Conservation (phyloP, 2,797 vertebrate genomes). For the Lepidocolaptes lacrymiger region DNA sequence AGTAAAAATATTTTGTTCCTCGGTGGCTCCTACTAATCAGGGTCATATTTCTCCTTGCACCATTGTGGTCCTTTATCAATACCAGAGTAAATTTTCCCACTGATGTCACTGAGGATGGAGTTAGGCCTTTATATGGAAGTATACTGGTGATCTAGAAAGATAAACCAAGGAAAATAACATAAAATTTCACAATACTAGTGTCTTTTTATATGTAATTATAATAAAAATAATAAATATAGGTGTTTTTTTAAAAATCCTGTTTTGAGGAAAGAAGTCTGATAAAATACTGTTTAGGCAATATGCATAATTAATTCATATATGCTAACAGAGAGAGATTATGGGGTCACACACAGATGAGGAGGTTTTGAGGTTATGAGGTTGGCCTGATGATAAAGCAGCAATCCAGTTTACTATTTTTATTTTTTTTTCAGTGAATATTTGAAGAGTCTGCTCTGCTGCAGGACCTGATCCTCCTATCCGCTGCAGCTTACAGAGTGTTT, state of each 20-base stretch:
- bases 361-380: constrained; percentile 4
- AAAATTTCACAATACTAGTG: neutral
- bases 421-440: neutral
- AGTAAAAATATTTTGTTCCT: neutral
- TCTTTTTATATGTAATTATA: neutral
- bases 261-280: constrained; percentile 8
- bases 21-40: neutral
- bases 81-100: neutral
- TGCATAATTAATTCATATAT: constrained; percentile 13
- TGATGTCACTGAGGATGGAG: neutral
- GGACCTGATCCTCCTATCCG: neutral
- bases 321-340: constrained; percentile 4
- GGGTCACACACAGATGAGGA: constrained; percentile 25
- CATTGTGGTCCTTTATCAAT: fast-evolving
- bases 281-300: constrained; percentile 10
- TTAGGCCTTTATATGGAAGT: neutral
- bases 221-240: neutral
- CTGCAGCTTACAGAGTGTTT: neutral
- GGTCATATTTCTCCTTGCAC: neutral
- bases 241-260: neutral
- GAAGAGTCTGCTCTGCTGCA: neutral
- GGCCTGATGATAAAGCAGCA: neutral
- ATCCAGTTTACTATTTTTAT: neutral
- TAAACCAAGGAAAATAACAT: neutral
- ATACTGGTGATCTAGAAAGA: neutral